Evolutionary conservation across 2,888 invertebrate genomes (phyloP), one percentile per base, ranked within the genome.

Genomic region (Ochropleura plecta): DNA sequence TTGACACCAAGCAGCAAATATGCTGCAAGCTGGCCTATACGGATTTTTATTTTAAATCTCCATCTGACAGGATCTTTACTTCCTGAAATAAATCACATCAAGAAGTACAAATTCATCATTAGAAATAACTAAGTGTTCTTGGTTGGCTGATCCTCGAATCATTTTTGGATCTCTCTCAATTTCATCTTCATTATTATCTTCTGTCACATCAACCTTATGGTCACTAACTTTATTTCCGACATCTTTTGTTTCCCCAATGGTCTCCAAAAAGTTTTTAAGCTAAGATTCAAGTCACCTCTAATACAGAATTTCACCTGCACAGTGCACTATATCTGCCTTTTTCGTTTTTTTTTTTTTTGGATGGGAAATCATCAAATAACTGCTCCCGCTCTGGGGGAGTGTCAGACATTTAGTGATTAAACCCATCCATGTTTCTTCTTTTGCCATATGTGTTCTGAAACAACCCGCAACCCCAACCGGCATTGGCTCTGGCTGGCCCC

Each of bases 1-100:
- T 74, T 75, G 81, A 69, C 81, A 65, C 64, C 51, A 62, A 30
- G n/a, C 49, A 51, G 7, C 40, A 59, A 80, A 67, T 49, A 57
- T 18, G 49, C 5, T 57, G 12, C 0, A n/a, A 30, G 30, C 30
- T 30, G 5, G 42, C 18, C 14, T n/a, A 0, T 40, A 4, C 3
- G 20, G 6, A 9, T 0, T 55, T 76, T 48, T 55, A 6, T 55
- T 76, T 48, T 55, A 6, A 40, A 5, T 42, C 49, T 20, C 14
- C 46, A 10, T 18, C 14, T 20, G 0, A 8, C 46, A 53, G 18
- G 9, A 20, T 71, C 40, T n/a, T 7, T 9, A 3, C 0, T 20
- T 18, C 3, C 55, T 18, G 6, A 12, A 48, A 69, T 16, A 40
- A 5, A 46, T n/a, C 18, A 14, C n/a, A 44, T n/a, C 4, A 40